Conservation (phyloP, 2,797 vertebrate genomes). For the Cyprinella venusta region DNA sequence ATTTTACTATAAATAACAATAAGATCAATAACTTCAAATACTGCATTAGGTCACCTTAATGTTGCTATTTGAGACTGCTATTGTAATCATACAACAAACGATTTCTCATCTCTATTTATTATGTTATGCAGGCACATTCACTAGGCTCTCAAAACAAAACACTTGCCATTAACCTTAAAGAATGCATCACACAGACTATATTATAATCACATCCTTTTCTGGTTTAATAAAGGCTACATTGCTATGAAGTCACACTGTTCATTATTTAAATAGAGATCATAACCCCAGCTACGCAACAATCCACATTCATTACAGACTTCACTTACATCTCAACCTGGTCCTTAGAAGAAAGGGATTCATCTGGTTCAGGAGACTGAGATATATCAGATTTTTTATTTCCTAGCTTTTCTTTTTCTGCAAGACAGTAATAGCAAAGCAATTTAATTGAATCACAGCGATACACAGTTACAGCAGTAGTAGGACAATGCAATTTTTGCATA, state of each 20-base stretch:
- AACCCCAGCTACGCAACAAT: neutral
- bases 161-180: neutral
- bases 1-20: neutral
- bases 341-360: conserved; percentile 92
- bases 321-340: conserved; percentile 99
- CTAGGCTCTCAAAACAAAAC: neutral
- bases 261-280: neutral
- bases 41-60: neutral
- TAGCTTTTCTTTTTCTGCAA: conserved; percentile 88
- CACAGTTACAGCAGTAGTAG: neutral
- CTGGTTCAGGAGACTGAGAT: conserved; percentile 90
- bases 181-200: neutral
- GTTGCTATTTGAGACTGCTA: neutral
- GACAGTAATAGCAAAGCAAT: conserved; percentile 8
- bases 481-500: neutral
- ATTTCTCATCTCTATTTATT: neutral
- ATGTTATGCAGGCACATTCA: neutral
- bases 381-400: conserved; percentile 92
- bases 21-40: neutral
- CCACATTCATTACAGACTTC: neutral
- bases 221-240: neutral
- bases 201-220: neutral
- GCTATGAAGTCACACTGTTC: neutral
- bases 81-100: neutral
- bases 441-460: neutral